phyloP scores from a whole-genome alignment of 2,888 invertebrate species.

The Acleris cristana region DNA sequence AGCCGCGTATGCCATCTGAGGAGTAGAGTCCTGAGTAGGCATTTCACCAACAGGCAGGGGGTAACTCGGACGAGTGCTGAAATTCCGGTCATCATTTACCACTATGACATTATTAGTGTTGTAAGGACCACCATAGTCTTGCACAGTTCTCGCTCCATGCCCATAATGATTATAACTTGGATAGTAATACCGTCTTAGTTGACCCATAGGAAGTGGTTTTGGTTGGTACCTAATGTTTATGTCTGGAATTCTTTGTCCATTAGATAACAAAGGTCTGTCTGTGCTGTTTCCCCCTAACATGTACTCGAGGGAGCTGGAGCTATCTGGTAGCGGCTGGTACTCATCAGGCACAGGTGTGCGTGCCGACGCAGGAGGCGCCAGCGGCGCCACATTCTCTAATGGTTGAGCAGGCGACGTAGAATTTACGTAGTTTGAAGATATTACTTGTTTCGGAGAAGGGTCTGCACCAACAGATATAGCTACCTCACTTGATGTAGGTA shows the following conservation, averaged over 20 bases:
- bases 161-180: conserved; percentile 59
- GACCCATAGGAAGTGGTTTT: conserved; percentile 56
- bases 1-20: conserved; percentile 52
- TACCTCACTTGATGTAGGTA: conserved; percentile 58
- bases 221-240: conserved; percentile 75
- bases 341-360: conserved; percentile 77
- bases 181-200: conserved; percentile 63
- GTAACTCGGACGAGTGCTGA: conserved; percentile 58
- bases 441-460: conserved; percentile 54
- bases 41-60: conserved; percentile 51
- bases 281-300: conserved; percentile 53
- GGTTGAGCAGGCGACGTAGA: conserved; percentile 65
- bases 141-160: conserved; percentile 50
- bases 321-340: conserved; percentile 77
- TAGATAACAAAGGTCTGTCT: conserved; percentile 47
- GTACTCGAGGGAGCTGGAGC: conserved; percentile 71
- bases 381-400: conserved; percentile 60
- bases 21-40: conserved; percentile 38
- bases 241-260: conserved; percentile 54
- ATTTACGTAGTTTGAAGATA: conserved; percentile 69
- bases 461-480: conserved; percentile 48
- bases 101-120: conserved; percentile 61
- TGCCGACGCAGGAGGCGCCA: conserved; percentile 62
- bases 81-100: conserved; percentile 60
- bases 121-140: conserved; percentile 59